Percentiles rank a stretch among this genome's conserved stretches.
Evolutionary conservation across 2,888 invertebrate species (phyloP).

Genomic region (Mythimna loreyi): DNA sequence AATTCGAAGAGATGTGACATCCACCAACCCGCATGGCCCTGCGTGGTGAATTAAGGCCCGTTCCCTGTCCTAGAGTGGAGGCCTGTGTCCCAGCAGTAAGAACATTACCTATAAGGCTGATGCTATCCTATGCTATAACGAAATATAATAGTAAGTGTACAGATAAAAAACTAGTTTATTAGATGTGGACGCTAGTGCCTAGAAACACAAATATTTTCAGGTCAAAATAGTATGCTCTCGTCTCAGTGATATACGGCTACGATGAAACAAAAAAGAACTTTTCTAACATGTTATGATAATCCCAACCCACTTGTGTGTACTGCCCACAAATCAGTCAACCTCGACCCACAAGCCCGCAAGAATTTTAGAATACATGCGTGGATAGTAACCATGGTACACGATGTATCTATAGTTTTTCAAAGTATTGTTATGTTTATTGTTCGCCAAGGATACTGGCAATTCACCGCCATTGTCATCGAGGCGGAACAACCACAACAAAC

Average conservation of each 20-base stretch:
- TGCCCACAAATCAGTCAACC: constrained; percentile 8
- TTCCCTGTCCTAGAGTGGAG: no score
- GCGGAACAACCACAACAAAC: constrained; percentile 29
- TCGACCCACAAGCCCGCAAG: not conserved
- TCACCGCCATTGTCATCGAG: constrained; percentile 24
- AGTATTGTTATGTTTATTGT: constrained; percentile 26
- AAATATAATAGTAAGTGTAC: no score
- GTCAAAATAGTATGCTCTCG: not conserved
- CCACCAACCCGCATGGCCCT: no score
- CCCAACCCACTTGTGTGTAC: not conserved
- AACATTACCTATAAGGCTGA: no score
- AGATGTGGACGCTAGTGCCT: not conserved
- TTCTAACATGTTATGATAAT: constrained; percentile 6
- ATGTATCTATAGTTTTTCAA: constrained; percentile 8
- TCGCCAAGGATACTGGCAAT: constrained; percentile 18
- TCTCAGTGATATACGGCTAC: not conserved
- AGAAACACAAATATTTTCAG: not conserved
- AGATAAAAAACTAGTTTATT: no score
- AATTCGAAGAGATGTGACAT: no score
- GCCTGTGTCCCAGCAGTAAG: no score
- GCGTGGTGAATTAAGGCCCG: no score
- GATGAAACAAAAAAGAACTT: constrained; percentile 10
- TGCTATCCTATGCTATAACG: no score
- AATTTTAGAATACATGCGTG: not conserved
- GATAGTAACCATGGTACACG: not conserved